Base-by-base conservation (phyloP, 2,888 invertebrate genomes). In the Caenorhabditis afra region DNA sequence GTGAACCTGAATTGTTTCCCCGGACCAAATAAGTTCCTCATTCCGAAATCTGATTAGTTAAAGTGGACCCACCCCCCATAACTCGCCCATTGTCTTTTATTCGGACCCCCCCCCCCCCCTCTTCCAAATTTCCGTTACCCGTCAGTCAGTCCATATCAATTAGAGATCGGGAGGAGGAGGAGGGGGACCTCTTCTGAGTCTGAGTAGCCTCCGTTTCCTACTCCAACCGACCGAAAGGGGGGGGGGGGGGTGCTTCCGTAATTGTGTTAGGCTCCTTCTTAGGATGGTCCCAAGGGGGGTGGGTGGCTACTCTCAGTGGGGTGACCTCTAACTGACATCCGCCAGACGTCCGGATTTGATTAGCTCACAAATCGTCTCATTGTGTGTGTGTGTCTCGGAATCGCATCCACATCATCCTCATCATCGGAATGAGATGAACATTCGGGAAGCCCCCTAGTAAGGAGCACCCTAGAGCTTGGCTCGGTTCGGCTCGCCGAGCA, bases 211-310 rank as follows among this genome's bases (percentile, higher is more conserved):
- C 52, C 39, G n/a, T 64, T 22, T 23, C 50, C 23, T 39, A 12
- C 39, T 8, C 37, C 50, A 29, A 29, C 29, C 29, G 29, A 7
- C 29, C 4, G 29, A 29, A 41, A 41, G 41, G 41, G 44, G 23
- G 12, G 29, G 7, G 11, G 11, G 41, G 41, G 44, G 23, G 12
- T 41, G 23, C 50, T 49, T 49, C 22, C 52, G 68, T 76, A 76
- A 76, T 76, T 76, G 58, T 76, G 64, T 76, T 76, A 76, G 76
- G 76, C 55, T 75, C 75, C 18, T 35, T n/a, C 18, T 49, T n/a
- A 20, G 16, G 29, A 35, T 35, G 22, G 49, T 62, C 64, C 53
- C 45, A 20, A n/a, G 18, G 41, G 37, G 37, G 29, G 23, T 23
- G n/a, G 44, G 55, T 16, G 12, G 11, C 20, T 20, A 10, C 47